A percentile compares a stretch with the other conserved stretches of the same genome.
These are phyloP conservation scores for Paramisgurnus dabryanus DNA, from an alignment of 2,113 vertebrate species.

Conservation along the genomic window DNA sequence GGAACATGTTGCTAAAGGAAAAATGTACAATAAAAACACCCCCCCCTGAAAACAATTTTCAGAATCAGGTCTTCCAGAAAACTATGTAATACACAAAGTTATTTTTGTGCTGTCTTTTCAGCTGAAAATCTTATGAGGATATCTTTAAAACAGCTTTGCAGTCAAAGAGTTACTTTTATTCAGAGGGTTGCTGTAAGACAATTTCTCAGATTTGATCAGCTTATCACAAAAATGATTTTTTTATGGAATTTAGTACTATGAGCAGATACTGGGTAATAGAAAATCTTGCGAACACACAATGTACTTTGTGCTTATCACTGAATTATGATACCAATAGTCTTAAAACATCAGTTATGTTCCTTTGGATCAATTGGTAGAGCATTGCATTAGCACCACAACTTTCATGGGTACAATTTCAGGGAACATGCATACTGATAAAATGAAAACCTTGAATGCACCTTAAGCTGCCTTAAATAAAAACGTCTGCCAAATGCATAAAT, in stretches of 20 bases:
- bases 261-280: slow-evolving; percentile 42
- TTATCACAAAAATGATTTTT: slow-evolving; percentile 64
- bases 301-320: background rate
- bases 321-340: background rate
- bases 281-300: slow-evolving; percentile 12
- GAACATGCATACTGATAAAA: too few species aligned
- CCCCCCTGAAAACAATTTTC: too few species aligned
- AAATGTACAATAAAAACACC: too few species aligned
- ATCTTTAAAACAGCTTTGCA: slow-evolving; percentile 62
- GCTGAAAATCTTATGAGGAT: slow-evolving; percentile 35
- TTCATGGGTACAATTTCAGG: too few species aligned
- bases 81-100: slow-evolving; percentile 33
- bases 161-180: slow-evolving; percentile 63
- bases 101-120: slow-evolving; percentile 20
- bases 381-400: too few species aligned
- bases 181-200: slow-evolving; percentile 66
- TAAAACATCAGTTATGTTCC: too few species aligned
- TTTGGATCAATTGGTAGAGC: too few species aligned
- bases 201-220: slow-evolving; percentile 62
- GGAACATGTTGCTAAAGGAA: too few species aligned
- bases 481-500: too few species aligned
- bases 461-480: too few species aligned
- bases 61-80: background rate
- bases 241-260: slow-evolving; percentile 63
- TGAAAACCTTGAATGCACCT: too few species aligned